Evolutionary conservation across 2,113 vertebrate species (phyloP).

Genomic region (Ictalurus furcatus): DNA sequence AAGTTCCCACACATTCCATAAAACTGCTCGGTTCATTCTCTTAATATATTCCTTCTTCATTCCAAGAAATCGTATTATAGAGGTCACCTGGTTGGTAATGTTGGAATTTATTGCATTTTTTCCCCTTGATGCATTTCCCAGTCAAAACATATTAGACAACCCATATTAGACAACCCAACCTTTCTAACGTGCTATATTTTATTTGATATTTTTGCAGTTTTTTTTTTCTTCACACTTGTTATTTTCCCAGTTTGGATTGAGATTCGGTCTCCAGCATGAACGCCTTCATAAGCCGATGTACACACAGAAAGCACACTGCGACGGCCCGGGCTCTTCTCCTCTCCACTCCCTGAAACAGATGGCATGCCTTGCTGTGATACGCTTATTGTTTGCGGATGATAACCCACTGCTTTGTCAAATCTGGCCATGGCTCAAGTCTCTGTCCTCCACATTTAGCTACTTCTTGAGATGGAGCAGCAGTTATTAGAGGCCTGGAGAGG

Average conservation of each 20-base stretch:
- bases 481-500: conserved; percentile 9
- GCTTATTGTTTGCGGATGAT: conserved; percentile 57
- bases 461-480: conserved; percentile 9
- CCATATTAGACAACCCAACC: not conserved
- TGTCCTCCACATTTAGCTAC: conserved; percentile 52
- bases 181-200: not conserved
- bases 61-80: conserved; percentile 3
- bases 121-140: not conserved
- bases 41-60: not conserved
- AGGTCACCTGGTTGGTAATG: not conserved
- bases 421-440: conserved; percentile 59
- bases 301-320: conserved; percentile 31
- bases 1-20: not conserved
- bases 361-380: conserved; percentile 49
- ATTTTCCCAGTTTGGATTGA: conserved; percentile 16
- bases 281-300: conserved; percentile 41
- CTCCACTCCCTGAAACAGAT: conserved; percentile 57
- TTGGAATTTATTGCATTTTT: not conserved
- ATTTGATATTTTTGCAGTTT: not conserved
- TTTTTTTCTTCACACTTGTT: not conserved
- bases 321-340: conserved; percentile 36
- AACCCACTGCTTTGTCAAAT: conserved; percentile 55
- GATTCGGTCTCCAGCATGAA: conserved; percentile 29
- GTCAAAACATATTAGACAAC: not conserved
- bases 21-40: not conserved